Evolutionary conservation across 2,113 vertebrate genomes (phyloP), one percentile per base, ranked within the genome.

Genomic region (Scopus umbretta): DNA sequence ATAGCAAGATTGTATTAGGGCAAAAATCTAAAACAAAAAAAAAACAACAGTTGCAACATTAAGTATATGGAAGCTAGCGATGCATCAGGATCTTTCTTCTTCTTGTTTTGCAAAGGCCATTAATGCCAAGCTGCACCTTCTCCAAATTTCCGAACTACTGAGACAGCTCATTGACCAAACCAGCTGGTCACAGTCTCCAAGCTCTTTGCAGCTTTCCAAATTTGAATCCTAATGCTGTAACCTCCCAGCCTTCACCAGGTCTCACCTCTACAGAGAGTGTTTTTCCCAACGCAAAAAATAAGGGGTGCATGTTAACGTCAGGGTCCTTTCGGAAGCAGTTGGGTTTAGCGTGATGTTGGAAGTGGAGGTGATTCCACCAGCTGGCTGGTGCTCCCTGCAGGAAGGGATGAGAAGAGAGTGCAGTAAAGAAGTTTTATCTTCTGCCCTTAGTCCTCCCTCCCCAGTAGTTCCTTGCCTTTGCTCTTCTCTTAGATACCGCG

Each of bases 311-410:
- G 96, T 98, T 98, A 90, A 99, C 91, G 9, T 99, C 98, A 0
- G 98, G 98, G 93, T 99, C 98, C 94, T 99, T 99, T 50, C 95
- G 97, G 95, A 98, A 99, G 95, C 98, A 98, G 96, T 99, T 99
- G 94, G 98, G 98, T 81, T 99, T 99, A 62, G 98, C 98, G 0
- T 99, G 98, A 87, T 99, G 98, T 65, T 99, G 98, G 96, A 98
- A 98, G 76, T 99, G 98, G 80, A 98, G 27, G 74, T 99, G 98
- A 74, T 99, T 99, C 98, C 98, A 99, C 98, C 98, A 99, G 23
- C 98, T 98, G 90, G 98, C 98, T 2, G 98, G 98, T 19, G 98
- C 98, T 59, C 98, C 98, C 98, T 99, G 63, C 27, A 87, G 47
- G 91, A 88, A 81, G 16, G 47, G 16, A 59, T 27, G 63, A 88